Evolutionary conservation across 2,797 vertebrate species (phyloP), one percentile per base, ranked within the genome.

Genomic region (Notoglanidium macrostoma): DNA sequence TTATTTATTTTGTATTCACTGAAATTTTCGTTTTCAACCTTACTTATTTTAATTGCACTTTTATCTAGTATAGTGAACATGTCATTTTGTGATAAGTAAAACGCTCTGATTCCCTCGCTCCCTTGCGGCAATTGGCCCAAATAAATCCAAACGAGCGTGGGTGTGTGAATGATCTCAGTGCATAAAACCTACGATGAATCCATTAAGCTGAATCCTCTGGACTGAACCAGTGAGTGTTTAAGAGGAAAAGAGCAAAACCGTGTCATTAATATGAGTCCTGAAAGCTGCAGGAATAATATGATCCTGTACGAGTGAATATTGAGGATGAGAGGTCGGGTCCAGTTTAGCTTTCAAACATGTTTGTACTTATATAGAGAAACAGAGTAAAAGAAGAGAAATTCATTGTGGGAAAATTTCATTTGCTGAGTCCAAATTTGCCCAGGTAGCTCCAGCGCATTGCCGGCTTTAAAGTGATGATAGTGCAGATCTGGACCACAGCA

Each of bases 401-500:
- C 51, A 86, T 67, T 46, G 29, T 70, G 76, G 90, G 95, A 94
- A 84, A 29, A 29, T 32, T 29, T 51, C 1, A 49, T 40, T 61
- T 94, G 93, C 94, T 95, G 93, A 96, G 91, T 92, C 59, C 88
- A 74, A 85, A 23, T 87, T 84, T 91, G 91, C 88, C 91, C 87
- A 89, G 92, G 91, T 90, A 94, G 90, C 91, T 91, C 88, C 90
- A 92, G 94, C 94, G 95, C 95, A 94, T 96, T 95, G 96, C 95
- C 92, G 94, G 93, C 92, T 90, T 89, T 91, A 96, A 96, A 96
- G 95, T 96, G 96, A 96, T 96, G 97, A 96, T 95, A 94, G 93
- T 95, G 96, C 95, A 97, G 90, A 95, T 97, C 97, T 93, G 92
- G 94, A 93, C 94, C 93, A 96, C 46, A 94, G 94, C 96, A 97